Evolutionary conservation across 2,888 invertebrate species (phyloP).

Genomic region (Therioaphis trifolii): DNA sequence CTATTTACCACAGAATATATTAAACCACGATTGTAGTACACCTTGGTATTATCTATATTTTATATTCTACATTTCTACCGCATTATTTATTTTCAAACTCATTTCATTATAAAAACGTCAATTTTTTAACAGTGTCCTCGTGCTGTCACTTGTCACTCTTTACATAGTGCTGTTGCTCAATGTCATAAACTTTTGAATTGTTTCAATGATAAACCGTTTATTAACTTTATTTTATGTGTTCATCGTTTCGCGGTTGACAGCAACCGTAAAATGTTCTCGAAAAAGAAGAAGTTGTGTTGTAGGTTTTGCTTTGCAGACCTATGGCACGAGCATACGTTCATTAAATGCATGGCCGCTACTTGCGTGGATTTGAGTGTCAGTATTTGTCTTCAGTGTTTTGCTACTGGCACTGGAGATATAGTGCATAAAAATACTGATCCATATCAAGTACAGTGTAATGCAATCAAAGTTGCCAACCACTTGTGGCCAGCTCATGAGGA

Average conservation of each 20-base stretch:
- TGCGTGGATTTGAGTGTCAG: background rate
- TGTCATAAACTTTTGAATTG: too few relatives aligned
- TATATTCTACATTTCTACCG: slow-evolving; percentile 9
- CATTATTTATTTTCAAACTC: background rate
- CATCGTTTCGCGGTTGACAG: background rate
- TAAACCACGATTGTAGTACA: too few relatives aligned
- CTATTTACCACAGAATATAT: too few relatives aligned
- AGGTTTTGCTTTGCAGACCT: slow-evolving; percentile 41
- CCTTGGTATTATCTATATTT: background rate
- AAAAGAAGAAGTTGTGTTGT: background rate
- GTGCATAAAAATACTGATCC: slow-evolving; percentile 47
- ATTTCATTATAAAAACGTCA: too few relatives aligned
- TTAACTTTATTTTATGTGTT: background rate
- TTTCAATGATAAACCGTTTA: too few relatives aligned
- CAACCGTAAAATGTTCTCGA: slow-evolving; percentile 4
- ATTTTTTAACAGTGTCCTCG: too few relatives aligned
- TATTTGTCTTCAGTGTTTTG: slow-evolving; percentile 50
- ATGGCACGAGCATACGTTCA: slow-evolving; percentile 49
- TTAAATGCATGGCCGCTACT: background rate
- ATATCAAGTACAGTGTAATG: slow-evolving; percentile 47
- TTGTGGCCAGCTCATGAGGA: slow-evolving; percentile 48
- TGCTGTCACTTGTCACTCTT: too few relatives aligned
- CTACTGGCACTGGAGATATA: slow-evolving; percentile 27
- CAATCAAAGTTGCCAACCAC: background rate
- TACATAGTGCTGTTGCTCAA: too few relatives aligned